Conservation (phyloP, 2,888 invertebrate genomes). For the Lamproptera curius region DNA sequence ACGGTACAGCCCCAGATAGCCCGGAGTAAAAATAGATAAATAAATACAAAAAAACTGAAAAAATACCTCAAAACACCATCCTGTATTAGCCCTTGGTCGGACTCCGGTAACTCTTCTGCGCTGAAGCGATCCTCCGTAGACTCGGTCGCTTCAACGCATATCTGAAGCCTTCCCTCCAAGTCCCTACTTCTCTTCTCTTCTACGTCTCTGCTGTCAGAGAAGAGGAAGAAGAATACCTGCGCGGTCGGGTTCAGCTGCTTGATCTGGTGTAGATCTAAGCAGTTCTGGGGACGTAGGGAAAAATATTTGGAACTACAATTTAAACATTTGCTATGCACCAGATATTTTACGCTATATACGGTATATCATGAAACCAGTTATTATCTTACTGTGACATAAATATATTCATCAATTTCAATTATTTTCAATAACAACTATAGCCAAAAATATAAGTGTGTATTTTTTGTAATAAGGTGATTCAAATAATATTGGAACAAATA, state of each 20-base stretch:
- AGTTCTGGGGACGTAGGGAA: constrained; percentile 47
- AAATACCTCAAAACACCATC: constrained; percentile 32
- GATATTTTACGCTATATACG: too few relatives aligned
- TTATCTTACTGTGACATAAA: too few relatives aligned
- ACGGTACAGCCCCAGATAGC: neutral
- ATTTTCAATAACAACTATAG: too few relatives aligned
- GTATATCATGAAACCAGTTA: too few relatives aligned
- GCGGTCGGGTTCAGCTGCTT: constrained; percentile 60
- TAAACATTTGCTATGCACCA: too few relatives aligned
- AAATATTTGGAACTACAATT: too few relatives aligned
- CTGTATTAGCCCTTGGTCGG: constrained; percentile 40
- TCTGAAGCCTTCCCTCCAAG: constrained; percentile 18
- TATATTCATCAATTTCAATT: too few relatives aligned
- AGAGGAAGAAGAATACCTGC: constrained; percentile 60
- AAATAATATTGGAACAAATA: too few relatives aligned
- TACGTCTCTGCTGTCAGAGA: constrained; percentile 46
- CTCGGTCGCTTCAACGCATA: constrained; percentile 42
- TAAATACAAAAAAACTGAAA: constrained; percentile 4
- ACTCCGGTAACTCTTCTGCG: constrained; percentile 48
- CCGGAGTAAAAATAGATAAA: neutral
- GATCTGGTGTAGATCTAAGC: constrained; percentile 67
- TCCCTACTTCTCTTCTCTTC: constrained; percentile 24
- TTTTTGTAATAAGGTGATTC: too few relatives aligned
- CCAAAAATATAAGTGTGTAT: too few relatives aligned
- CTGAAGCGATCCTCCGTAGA: constrained; percentile 39